phyloP scores from a whole-genome alignment of 2,113 vertebrate genomes.

The Cygnus buccinator region DNA sequence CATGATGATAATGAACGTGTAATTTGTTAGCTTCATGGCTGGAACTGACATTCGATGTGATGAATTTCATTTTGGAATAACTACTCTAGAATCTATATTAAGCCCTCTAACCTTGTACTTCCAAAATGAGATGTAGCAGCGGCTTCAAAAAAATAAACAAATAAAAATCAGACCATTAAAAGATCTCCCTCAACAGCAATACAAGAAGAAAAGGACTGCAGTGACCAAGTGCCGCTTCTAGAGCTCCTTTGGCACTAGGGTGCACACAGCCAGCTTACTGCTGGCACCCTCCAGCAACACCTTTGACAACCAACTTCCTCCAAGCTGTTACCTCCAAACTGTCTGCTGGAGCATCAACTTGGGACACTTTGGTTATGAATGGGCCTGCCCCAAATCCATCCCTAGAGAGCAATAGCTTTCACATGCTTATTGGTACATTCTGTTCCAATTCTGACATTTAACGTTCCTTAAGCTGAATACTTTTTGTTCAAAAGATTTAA shows the following conservation, averaged over 20 bases:
- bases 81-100: background rate
- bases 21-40: background rate
- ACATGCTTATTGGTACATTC: accelerated
- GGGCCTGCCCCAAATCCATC: no score
- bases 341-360: accelerated
- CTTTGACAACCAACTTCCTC: background rate
- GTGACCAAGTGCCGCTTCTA: background rate
- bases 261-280: accelerated
- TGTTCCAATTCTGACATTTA: background rate
- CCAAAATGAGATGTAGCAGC: background rate
- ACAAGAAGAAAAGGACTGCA: accelerated
- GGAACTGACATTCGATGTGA: background rate
- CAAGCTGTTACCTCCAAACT: background rate
- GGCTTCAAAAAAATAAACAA: background rate
- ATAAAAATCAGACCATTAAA: background rate
- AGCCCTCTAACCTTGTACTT: background rate
- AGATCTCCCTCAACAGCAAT: background rate
- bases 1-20: accelerated
- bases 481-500: background rate
- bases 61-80: background rate
- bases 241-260: background rate
- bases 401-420: background rate
- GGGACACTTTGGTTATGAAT: background rate
- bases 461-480: background rate
- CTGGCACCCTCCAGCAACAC: background rate